Conservation (phyloP, 2,888 invertebrate genomes). For the Limnephilus rhombicus region DNA sequence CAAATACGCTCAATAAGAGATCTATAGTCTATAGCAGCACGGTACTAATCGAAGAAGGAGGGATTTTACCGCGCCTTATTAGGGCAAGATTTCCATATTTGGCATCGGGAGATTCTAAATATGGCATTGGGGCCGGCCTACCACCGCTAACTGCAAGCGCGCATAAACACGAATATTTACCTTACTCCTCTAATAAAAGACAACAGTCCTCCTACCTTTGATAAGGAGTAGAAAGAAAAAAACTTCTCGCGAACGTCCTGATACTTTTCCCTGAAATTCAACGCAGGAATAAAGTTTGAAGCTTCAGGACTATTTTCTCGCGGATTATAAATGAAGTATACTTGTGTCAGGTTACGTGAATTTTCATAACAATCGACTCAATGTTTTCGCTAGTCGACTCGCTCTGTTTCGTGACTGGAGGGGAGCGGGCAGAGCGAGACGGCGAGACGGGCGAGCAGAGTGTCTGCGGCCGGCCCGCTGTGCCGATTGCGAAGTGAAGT, state of each 20-base stretch:
- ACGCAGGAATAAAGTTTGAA: constrained; percentile 52
- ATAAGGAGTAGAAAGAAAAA: constrained; percentile 70
- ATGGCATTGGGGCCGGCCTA: constrained; percentile 85
- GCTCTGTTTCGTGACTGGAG: constrained; percentile 67
- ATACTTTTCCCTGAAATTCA: constrained; percentile 19
- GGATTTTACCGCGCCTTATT: constrained; percentile 89
- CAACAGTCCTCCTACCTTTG: constrained; percentile 73
- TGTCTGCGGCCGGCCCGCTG: constrained; percentile 74
- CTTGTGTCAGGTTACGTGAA: constrained; percentile 78
- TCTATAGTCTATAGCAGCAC: constrained; percentile 51
- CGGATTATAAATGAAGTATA: constrained; percentile 73
- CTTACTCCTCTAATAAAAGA: constrained; percentile 78
- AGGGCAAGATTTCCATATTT: constrained; percentile 89
- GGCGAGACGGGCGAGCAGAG: constrained; percentile 67
- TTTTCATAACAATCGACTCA: constrained; percentile 64
- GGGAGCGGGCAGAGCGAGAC: constrained; percentile 53
- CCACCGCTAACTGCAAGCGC: constrained; percentile 75
- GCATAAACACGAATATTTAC: constrained; percentile 79
- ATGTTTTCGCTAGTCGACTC: constrained; percentile 70
- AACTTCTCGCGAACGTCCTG: constrained; percentile 22
- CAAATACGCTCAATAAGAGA: constrained; percentile 56
- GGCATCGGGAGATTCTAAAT: constrained; percentile 89
- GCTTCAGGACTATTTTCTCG: constrained; percentile 68
- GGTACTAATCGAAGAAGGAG: constrained; percentile 77
- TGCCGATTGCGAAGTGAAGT: constrained; percentile 75